Evolutionary conservation across 2,797 vertebrate genomes (phyloP), one percentile per base, ranked within the genome.

Genomic region (Coracias cyanogaster): DNA sequence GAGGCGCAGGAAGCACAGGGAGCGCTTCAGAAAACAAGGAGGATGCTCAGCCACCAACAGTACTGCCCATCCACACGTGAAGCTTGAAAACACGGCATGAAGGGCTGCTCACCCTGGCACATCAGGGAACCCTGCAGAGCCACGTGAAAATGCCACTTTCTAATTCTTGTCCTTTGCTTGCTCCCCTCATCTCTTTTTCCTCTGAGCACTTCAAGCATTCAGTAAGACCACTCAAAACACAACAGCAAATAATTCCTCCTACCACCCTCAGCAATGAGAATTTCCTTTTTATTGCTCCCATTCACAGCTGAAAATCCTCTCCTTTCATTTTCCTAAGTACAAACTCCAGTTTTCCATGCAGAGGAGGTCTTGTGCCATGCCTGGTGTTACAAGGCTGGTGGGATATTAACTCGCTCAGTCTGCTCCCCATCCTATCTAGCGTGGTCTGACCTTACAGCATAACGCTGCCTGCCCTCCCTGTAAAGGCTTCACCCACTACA

Each of bases 21-120:
- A 62, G 6, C 0, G 0, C 58, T 84, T 76, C 4, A 5, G 57
- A 70, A 64, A 54, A 17, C 15, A 33, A 43, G 15, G 1, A 0
- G 37, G 58, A 22, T 71, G 46, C 54, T 71, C 48, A n/a, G 31
- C 67, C 62, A 48, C 14, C 12, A 29, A 21, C 4, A 3, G 66
- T 37, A 6, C 33, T 35, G 43, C 28, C 45, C 8, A 0, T 7
- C 37, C 2, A 0, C 58, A 5, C 1, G 4, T 8, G 28, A 41
- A 31, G 7, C 33, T 14, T 1, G 2, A 41, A 18, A 33, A 31
- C 24, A 15, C 1, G 31, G 17, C 25, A 14, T 2, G 9, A 37
- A 6, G 11, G n/a, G 29, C 15, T 33, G 39, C 7, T 35, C 31
- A 70, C 12, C 9, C 28, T 26, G 26, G 62, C 37, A 35, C 54